Conservation (phyloP, 1,140 invertebrate genomes). For the Atopsyche davidsoni region DNA sequence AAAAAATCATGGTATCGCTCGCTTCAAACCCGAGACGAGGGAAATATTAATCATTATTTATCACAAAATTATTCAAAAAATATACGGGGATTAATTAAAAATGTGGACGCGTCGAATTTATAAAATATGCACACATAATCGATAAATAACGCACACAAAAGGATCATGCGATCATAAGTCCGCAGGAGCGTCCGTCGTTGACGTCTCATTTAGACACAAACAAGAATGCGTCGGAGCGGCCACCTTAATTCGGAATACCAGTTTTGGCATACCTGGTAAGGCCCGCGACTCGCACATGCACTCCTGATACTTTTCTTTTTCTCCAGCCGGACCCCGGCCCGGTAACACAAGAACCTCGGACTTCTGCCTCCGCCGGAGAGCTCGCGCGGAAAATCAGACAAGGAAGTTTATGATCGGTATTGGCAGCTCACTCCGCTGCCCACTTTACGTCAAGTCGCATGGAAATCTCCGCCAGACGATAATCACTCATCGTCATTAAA, state of each 20-base stretch:
- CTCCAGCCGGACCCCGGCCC: neutral
- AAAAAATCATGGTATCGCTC: too few species aligned
- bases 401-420: constrained; percentile 21
- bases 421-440: constrained; percentile 21
- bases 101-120: too few species aligned
- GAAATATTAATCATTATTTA: too few species aligned
- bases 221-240: constrained; percentile 13
- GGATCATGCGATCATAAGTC: neutral
- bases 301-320: constrained; percentile 8
- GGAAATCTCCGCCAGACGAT: constrained; percentile 12
- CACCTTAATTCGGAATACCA: constrained; percentile 28
- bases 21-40: too few species aligned
- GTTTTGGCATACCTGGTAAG: constrained; percentile 27
- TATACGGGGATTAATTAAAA: too few species aligned
- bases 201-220: constrained; percentile 25
- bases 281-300: constrained; percentile 8
- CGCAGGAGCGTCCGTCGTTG: constrained; percentile 8
- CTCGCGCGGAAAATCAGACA: constrained; percentile 25
- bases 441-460: constrained; percentile 14
- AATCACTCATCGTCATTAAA: too few species aligned
- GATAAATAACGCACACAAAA: too few species aligned
- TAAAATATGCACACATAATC: too few species aligned
- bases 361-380: constrained; percentile 19
- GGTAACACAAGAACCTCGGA: constrained; percentile 25
- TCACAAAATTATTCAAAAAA: too few species aligned